A percentile compares a stretch with the other conserved stretches of the same genome.
phyloP scores from a whole-genome alignment of 2,113 vertebrate species.

The Megaceryle maxima region DNA sequence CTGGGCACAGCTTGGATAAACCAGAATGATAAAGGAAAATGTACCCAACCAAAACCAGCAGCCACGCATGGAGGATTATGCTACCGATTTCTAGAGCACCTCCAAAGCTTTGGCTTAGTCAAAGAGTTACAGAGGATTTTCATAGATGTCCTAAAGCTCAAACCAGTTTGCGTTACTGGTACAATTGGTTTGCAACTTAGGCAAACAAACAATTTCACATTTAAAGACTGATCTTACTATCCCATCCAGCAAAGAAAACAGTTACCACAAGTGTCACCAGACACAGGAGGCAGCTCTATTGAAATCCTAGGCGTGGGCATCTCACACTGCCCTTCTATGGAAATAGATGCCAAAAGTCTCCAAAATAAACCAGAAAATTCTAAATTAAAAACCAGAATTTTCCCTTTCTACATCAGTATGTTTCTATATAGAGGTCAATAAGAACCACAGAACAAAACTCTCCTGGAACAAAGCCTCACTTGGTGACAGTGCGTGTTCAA shows the following conservation, averaged over 20 bases:
- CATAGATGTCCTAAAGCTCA: not conserved
- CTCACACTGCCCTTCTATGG: not conserved
- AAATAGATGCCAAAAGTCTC: not conserved
- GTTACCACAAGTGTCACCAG: not conserved
- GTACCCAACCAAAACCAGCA: not conserved
- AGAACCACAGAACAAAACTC: not conserved
- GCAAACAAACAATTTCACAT: not conserved
- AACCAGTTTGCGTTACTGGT: not conserved
- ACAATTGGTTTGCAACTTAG: not conserved
- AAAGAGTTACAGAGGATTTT: not conserved
- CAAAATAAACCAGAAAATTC: not conserved
- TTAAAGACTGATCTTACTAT: not conserved
- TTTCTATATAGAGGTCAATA: not conserved
- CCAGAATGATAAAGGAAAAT: not conserved
- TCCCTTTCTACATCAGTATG: not conserved
- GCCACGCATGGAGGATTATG: not conserved
- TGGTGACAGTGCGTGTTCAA: not conserved
- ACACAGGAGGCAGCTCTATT: not conserved
- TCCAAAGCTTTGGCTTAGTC: not conserved
- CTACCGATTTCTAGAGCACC: not conserved
- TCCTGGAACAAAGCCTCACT: not conserved
- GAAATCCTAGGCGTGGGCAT: not conserved
- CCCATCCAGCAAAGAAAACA: not conserved
- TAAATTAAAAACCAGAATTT: not conserved
- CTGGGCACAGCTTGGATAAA: not conserved